These are phyloP conservation scores for Drosophila ercepeae DNA, from an alignment of 1,140 invertebrate genomes.

Conservation along the genomic window DNA sequence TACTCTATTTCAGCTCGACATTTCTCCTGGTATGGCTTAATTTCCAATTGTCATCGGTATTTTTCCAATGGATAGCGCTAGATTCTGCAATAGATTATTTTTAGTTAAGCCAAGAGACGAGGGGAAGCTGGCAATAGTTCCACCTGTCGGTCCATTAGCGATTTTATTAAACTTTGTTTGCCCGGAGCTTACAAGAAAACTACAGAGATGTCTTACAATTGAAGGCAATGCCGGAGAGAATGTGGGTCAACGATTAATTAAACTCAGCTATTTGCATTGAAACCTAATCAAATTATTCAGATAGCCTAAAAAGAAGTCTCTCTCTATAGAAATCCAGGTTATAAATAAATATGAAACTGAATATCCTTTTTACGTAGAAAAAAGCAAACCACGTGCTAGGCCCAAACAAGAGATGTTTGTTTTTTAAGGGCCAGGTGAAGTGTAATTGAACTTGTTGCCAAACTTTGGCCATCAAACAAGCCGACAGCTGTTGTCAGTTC, in stretches of 20 bases:
- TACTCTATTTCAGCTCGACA: constrained; percentile 18
- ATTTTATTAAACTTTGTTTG: constrained; percentile 18
- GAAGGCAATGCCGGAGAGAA: neutral
- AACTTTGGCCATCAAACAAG: constrained; percentile 72
- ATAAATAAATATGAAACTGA: too few species aligned
- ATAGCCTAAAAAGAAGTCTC: too few species aligned
- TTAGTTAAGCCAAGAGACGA: neutral
- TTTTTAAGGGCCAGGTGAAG: constrained; percentile 60
- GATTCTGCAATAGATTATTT: constrained; percentile 21
- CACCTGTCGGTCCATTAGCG: constrained; percentile 6
- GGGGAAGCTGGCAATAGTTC: neutral
- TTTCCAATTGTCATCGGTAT: constrained; percentile 53
- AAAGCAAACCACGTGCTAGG: constrained; percentile 39
- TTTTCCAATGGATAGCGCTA: constrained; percentile 12
- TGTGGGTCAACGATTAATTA: neutral
- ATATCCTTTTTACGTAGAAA: neutral
- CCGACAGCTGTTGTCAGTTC: constrained; percentile 58
- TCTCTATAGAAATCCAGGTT: too few species aligned
- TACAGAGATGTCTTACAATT: neutral
- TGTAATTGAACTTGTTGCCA: constrained; percentile 74
- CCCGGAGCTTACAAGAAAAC: neutral
- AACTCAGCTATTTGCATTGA: too few species aligned
- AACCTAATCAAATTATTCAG: too few species aligned
- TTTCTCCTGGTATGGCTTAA: constrained; percentile 46
- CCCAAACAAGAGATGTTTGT: constrained; percentile 40